Evolutionary conservation across 1,140 invertebrate genomes (phyloP).

Genomic region (Drosophila tropicalis): DNA sequence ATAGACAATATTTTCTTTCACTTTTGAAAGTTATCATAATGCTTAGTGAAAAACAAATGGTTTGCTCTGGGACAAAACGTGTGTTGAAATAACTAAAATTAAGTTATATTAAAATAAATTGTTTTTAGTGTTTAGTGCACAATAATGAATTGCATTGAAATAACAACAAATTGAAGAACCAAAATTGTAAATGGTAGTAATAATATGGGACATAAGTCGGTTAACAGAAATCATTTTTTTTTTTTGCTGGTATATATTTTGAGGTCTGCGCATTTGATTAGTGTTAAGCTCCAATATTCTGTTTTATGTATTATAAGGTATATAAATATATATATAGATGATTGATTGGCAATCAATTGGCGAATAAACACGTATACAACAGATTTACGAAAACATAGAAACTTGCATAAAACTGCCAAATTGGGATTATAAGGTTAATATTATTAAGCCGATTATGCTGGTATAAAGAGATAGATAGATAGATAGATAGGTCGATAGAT

Average conservation of each 20-base stretch:
- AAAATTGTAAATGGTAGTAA: constrained; percentile 41
- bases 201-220: constrained; percentile 17
- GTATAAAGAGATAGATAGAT: constrained; percentile 31
- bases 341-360: constrained; percentile 65
- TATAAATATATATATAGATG: not conserved
- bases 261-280: constrained; percentile 22
- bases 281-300: constrained; percentile 10
- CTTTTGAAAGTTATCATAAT: constrained; percentile 30
- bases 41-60: constrained; percentile 39
- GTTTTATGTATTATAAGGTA: constrained; percentile 14
- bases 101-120: constrained; percentile 33
- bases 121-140: constrained; percentile 57
- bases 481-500: not conserved
- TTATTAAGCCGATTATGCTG: constrained; percentile 50
- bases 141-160: constrained; percentile 74
- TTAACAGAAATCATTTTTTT: constrained; percentile 42
- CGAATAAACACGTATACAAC: constrained; percentile 58
- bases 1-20: constrained; percentile 18
- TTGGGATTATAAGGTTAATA: constrained; percentile 54
- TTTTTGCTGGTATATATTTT: not conserved
- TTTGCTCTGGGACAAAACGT: constrained; percentile 9
- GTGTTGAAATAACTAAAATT: constrained; percentile 9
- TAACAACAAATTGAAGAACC: constrained; percentile 65
- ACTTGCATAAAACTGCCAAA: constrained; percentile 21
- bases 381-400: constrained; percentile 45